A percentile compares a stretch with the other conserved stretches of the same genome.
phyloP scores from a whole-genome alignment of 2,113 vertebrate species.

The Callipepla squamata region DNA sequence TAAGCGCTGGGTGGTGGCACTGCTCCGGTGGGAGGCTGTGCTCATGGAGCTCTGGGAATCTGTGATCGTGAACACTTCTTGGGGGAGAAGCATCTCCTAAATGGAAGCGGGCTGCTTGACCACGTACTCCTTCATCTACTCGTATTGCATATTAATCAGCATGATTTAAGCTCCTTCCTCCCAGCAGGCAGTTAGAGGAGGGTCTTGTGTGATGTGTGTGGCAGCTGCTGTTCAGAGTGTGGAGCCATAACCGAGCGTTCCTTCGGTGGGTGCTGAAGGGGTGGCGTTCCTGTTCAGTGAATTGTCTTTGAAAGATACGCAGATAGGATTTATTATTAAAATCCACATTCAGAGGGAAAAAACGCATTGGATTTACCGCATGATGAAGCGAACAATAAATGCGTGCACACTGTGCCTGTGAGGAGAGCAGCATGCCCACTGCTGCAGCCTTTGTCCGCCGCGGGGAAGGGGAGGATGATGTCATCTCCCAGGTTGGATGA shows the following conservation, averaged over 20 bases:
- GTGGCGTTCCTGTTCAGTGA: neutral
- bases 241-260: neutral
- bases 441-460: neutral
- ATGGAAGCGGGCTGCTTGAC: neutral
- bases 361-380: neutral
- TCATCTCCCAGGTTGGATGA: constrained; percentile 54
- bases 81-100: neutral
- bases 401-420: neutral
- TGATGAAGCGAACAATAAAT: neutral
- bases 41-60: neutral
- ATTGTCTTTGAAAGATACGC: neutral
- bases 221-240: neutral
- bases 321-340: neutral
- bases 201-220: neutral
- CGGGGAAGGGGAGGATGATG: neutral
- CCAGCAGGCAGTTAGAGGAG: neutral
- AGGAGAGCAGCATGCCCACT: neutral
- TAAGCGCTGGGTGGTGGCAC: neutral
- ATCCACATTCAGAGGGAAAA: neutral
- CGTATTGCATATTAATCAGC: neutral
- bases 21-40: neutral
- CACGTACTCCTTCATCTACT: neutral
- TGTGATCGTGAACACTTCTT: neutral
- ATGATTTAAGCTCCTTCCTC: neutral
- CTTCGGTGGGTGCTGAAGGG: neutral